Conservation (phyloP, 2,797 vertebrate species). For the Pelodytes ibericus region DNA sequence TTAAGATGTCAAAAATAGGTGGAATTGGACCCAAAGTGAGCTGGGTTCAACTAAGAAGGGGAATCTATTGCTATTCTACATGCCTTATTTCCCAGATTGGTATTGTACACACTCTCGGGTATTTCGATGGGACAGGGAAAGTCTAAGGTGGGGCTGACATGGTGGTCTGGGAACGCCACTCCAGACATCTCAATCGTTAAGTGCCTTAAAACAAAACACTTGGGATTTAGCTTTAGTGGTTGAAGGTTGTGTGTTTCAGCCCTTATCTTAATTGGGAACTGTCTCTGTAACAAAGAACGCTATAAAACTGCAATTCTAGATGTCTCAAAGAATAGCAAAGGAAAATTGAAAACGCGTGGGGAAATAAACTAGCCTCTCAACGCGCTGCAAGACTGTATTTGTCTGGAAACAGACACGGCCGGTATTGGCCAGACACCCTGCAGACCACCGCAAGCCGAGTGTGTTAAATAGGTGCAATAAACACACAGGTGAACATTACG, state of each 20-base stretch:
- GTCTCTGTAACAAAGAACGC: slow-evolving; percentile 49
- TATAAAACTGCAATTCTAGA: slow-evolving; percentile 52
- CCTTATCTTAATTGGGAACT: slow-evolving; percentile 55
- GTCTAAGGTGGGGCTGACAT: slow-evolving; percentile 19
- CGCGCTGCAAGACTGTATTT: slow-evolving; percentile 23
- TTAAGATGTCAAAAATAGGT: too few species aligned
- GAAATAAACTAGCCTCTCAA: slow-evolving; percentile 45
- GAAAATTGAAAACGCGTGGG: slow-evolving; percentile 48
- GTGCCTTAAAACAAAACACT: slow-evolving; percentile 43
- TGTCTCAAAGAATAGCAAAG: slow-evolving; percentile 34
- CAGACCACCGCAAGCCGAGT: not conserved
- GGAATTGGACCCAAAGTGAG: too few species aligned
- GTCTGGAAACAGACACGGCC: slow-evolving; percentile 7
- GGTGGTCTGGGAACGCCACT: too few species aligned
- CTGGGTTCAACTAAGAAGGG: too few species aligned
- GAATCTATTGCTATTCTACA: too few species aligned
- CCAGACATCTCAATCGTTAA: slow-evolving; percentile 29
- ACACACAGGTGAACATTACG: not conserved
- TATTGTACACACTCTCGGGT: not conserved
- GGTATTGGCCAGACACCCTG: slow-evolving; percentile 11
- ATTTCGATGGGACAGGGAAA: not conserved
- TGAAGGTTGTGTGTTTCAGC: slow-evolving; percentile 31
- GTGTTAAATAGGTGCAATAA: not conserved
- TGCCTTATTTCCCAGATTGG: too few species aligned
- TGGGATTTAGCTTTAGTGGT: slow-evolving; percentile 14